Evolutionary conservation across 2,113 vertebrate genomes (phyloP).

Genomic region (Petrocephalus zakoni): DNA sequence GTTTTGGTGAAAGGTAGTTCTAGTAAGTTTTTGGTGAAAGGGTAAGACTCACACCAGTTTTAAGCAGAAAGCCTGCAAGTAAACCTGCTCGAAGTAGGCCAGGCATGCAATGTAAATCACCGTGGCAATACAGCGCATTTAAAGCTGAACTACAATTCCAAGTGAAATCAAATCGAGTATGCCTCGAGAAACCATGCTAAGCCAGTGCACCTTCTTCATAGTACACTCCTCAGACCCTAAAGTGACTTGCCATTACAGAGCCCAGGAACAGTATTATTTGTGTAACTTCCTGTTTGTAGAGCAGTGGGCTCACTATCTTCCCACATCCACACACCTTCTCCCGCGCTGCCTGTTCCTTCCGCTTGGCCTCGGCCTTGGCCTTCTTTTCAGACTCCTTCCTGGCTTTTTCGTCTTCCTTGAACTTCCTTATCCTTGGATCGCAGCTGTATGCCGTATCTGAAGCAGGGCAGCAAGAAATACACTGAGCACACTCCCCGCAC

Average conservation of each 20-base stretch:
- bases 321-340: slow-evolving; percentile 74
- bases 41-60: not conserved
- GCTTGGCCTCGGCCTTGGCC: slow-evolving; percentile 90
- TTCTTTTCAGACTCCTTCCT: slow-evolving; percentile 98
- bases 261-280: not conserved
- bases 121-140: not conserved
- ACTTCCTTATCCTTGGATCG: slow-evolving; percentile 96
- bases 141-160: not conserved
- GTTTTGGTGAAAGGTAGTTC: not conserved
- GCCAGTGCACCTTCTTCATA: not conserved
- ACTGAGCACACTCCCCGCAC: not conserved
- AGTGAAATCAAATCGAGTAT: not conserved
- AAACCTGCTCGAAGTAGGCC: not conserved
- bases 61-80: not conserved
- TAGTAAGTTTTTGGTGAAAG: not conserved
- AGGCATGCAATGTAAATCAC: not conserved
- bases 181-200: not conserved
- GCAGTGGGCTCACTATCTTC: not conserved
- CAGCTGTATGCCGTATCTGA: slow-evolving; percentile 89
- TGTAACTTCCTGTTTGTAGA: not conserved
- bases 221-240: not conserved
- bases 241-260: not conserved
- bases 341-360: slow-evolving; percentile 88
- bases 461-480: slow-evolving; percentile 15
- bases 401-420: slow-evolving; percentile 95